These are phyloP conservation scores for Abrostola triplasia DNA, from an alignment of 2,888 invertebrate genomes.

Conservation along the genomic window DNA sequence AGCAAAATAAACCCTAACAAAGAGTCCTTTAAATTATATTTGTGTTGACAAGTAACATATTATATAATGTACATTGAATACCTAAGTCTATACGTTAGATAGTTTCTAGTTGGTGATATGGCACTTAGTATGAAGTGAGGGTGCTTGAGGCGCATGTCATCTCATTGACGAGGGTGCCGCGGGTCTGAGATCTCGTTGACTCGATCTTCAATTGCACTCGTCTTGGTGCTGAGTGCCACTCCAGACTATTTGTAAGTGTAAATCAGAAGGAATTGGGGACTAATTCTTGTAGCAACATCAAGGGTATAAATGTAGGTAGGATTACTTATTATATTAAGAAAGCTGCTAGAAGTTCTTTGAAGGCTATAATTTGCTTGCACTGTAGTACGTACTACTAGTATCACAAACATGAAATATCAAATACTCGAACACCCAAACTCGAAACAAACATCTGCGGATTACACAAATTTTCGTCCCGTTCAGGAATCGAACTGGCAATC, in stretches of 20 bases:
- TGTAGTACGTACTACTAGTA: too few relatives aligned
- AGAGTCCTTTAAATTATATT: too few relatives aligned
- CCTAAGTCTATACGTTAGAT: slow-evolving; percentile 10
- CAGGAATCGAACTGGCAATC: too few relatives aligned
- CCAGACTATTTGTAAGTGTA: slow-evolving; percentile 46
- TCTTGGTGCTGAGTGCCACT: slow-evolving; percentile 47
- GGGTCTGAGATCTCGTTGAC: slow-evolving; percentile 44
- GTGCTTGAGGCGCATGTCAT: slow-evolving; percentile 32
- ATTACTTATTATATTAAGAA: too few relatives aligned
- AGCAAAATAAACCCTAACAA: background rate
- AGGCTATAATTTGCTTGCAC: too few relatives aligned
- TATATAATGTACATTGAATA: background rate
- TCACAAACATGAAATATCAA: too few relatives aligned
- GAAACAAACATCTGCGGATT: too few relatives aligned
- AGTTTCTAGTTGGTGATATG: slow-evolving; percentile 27
- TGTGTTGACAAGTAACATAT: background rate
- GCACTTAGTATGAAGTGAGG: slow-evolving; percentile 25
- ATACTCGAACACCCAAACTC: too few relatives aligned
- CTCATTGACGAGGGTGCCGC: slow-evolving; percentile 42
- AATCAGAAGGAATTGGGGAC: slow-evolving; percentile 16
- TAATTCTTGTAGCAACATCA: background rate
- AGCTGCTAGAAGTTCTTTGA: too few relatives aligned
- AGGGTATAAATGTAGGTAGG: too few relatives aligned
- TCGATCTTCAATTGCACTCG: slow-evolving; percentile 51
- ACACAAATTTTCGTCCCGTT: too few relatives aligned